Percentiles rank a stretch among this genome's conserved stretches.
Conservation (phyloP, 1,140 invertebrate species). For the Idris sp. region DNA sequence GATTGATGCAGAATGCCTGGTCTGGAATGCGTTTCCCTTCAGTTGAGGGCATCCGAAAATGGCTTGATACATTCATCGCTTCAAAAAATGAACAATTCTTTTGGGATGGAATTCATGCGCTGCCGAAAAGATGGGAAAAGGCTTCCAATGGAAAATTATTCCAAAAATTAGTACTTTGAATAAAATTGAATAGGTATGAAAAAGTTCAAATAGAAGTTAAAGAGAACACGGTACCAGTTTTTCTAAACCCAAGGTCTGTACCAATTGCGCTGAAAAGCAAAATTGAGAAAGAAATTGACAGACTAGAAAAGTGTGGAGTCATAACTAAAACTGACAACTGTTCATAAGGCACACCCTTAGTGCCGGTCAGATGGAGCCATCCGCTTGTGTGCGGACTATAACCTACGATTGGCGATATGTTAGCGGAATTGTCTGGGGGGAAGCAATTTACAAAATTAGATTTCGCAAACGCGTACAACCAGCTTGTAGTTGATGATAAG, state of each 20-base stretch:
- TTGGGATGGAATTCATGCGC: too few species aligned
- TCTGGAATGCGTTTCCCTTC: too few species aligned
- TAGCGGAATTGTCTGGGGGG: not conserved
- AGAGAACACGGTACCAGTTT: constrained; percentile 61
- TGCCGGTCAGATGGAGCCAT: constrained; percentile 48
- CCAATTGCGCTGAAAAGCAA: constrained; percentile 70
- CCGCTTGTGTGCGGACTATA: constrained; percentile 48
- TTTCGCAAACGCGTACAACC: constrained; percentile 18
- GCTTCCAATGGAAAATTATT: too few species aligned
- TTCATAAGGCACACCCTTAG: constrained; percentile 61
- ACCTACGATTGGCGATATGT: constrained; percentile 16
- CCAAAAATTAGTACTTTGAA: too few species aligned
- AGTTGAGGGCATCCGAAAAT: too few species aligned
- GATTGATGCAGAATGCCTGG: too few species aligned
- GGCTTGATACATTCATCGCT: too few species aligned
- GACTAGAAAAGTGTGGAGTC: constrained; percentile 34
- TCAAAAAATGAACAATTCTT: too few species aligned
- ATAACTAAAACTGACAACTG: constrained; percentile 36
- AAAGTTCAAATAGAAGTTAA: constrained; percentile 55
- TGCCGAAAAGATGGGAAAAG: too few species aligned
- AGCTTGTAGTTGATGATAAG: constrained; percentile 5
- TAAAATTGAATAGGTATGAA: too few species aligned
- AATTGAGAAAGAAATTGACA: constrained; percentile 69
- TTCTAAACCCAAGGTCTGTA: constrained; percentile 67
- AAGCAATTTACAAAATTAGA: constrained; percentile 29